These are phyloP conservation scores for Battus philenor DNA, from an alignment of 1,140 invertebrate species.

Conservation along the genomic window DNA sequence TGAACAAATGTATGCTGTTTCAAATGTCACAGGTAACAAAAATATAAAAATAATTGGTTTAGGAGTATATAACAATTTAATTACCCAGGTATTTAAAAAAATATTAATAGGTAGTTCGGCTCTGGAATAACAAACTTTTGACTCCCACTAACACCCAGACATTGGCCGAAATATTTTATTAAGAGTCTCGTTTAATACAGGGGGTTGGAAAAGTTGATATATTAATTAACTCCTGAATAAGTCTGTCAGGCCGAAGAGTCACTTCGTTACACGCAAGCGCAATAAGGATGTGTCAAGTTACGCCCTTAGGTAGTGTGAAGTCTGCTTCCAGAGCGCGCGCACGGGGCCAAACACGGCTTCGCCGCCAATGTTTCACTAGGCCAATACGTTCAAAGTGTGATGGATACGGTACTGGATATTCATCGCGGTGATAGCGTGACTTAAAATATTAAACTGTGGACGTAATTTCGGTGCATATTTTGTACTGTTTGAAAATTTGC, in stretches of 20 bases:
- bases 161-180: slow-evolving; percentile 67
- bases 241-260: slow-evolving; percentile 63
- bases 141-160: slow-evolving; percentile 25
- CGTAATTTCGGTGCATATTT: slow-evolving; percentile 19
- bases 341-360: slow-evolving; percentile 24
- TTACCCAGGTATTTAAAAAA: too few relatives aligned
- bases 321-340: slow-evolving; percentile 34
- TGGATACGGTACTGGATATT: slow-evolving; percentile 24
- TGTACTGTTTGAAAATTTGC: slow-evolving; percentile 27
- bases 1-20: too few relatives aligned
- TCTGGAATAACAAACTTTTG: slow-evolving; percentile 25
- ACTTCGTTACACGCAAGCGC: slow-evolving; percentile 65
- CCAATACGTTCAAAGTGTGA: slow-evolving; percentile 31
- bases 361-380: slow-evolving; percentile 41
- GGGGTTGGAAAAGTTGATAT: slow-evolving; percentile 70
- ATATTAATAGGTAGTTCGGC: too few relatives aligned
- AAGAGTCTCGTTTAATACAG: slow-evolving; percentile 57
- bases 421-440: slow-evolving; percentile 11
- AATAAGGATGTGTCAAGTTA: slow-evolving; percentile 46
- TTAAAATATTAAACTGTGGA: slow-evolving; percentile 5
- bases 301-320: slow-evolving; percentile 60
- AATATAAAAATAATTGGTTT: too few relatives aligned
- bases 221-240: slow-evolving; percentile 73
- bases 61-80: too few relatives aligned
- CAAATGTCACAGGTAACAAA: too few relatives aligned